Percentiles rank a stretch among this genome's conserved stretches.
Evolutionary conservation across 1,140 invertebrate species (phyloP).

Genomic region (Choristoneura fumiferana): DNA sequence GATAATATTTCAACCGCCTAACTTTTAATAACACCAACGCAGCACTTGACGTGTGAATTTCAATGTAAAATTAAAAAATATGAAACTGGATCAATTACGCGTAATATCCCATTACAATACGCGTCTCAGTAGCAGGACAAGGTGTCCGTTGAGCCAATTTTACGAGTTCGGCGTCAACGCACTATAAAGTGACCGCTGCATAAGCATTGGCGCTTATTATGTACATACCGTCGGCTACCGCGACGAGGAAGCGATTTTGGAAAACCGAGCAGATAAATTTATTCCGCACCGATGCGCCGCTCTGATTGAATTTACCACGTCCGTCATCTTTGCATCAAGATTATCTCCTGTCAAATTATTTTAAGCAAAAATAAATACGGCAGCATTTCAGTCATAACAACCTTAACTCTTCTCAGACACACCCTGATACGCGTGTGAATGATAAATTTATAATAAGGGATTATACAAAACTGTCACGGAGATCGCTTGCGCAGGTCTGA

Average conservation of each 20-base stretch:
- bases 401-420: background rate
- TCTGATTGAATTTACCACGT: conserved; percentile 18
- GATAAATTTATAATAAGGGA: conserved; percentile 3
- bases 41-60: too few relatives aligned
- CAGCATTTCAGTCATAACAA: conserved; percentile 8
- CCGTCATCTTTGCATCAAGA: conserved; percentile 14
- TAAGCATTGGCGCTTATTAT: conserved; percentile 1
- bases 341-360: conserved; percentile 19
- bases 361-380: conserved; percentile 18
- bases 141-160: conserved; percentile 6
- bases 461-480: conserved; percentile 16
- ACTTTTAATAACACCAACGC: too few relatives aligned
- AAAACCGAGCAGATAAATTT: conserved; percentile 34
- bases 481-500: conserved; percentile 19
- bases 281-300: conserved; percentile 16
- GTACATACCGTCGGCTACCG: background rate
- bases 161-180: conserved; percentile 33
- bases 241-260: conserved; percentile 22
- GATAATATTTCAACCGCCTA: too few relatives aligned
- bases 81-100: too few relatives aligned
- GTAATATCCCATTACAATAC: too few relatives aligned
- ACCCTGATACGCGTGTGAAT: background rate
- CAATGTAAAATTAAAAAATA: too few relatives aligned
- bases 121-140: background rate
- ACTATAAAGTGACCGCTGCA: conserved; percentile 17